phyloP scores from a whole-genome alignment of 64 coral and sea anemone genomes.

The Actinia equina region DNA sequence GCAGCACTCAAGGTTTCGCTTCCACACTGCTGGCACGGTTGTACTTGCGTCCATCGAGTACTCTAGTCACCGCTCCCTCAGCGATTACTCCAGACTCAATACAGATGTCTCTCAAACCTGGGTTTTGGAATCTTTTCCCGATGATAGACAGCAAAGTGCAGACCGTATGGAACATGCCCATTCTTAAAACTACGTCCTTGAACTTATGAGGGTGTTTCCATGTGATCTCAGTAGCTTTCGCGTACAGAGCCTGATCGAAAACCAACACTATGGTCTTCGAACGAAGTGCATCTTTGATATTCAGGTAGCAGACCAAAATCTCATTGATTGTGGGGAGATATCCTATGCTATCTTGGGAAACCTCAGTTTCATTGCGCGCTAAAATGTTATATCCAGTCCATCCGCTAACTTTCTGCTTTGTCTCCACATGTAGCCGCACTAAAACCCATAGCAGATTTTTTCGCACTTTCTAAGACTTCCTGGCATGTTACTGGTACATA shows the following conservation, averaged over 20 bases:
- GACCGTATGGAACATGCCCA: no score
- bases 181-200: no score
- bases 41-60: slow-evolving; percentile 36
- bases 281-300: slow-evolving; percentile 5
- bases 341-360: neutral
- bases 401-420: neutral
- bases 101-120: slow-evolving; percentile 25
- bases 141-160: neutral
- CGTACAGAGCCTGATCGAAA: no score
- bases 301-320: no score
- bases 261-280: no score
- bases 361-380: neutral
- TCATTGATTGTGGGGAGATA: no score
- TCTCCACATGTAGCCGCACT: neutral
- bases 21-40: neutral
- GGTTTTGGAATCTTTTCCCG: slow-evolving; percentile 38
- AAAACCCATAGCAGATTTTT: slow-evolving; percentile 13
- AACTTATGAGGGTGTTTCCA: no score
- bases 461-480: neutral
- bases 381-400: slow-evolving; percentile 44
- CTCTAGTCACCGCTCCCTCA: slow-evolving; percentile 27
- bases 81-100: slow-evolving; percentile 35
- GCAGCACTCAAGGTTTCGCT: no score
- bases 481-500: no score
- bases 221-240: no score